Conservation (phyloP, 1,140 invertebrate genomes). For the Apis laboriosa region DNA sequence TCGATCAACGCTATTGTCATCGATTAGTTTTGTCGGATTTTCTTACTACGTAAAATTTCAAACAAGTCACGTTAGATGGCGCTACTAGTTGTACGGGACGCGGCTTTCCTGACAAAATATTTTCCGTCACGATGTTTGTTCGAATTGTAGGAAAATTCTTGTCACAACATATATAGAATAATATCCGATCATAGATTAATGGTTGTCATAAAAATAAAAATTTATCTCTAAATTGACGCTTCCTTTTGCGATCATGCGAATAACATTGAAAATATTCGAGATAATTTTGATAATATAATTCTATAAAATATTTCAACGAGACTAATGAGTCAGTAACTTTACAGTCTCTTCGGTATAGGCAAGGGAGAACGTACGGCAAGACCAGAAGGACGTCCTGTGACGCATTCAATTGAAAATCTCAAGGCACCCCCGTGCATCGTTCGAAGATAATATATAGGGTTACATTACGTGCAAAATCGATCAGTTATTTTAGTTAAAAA, state of each 20-base stretch:
- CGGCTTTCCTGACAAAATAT: slow-evolving; percentile 53
- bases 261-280: background rate
- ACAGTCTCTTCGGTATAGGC: slow-evolving; percentile 42
- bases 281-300: slow-evolving; percentile 33
- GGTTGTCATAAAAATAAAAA: slow-evolving; percentile 53
- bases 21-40: background rate
- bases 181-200: background rate
- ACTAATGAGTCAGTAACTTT: slow-evolving; percentile 55
- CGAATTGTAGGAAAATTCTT: slow-evolving; percentile 53
- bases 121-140: slow-evolving; percentile 61
- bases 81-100: slow-evolving; percentile 2
- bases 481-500: slow-evolving; percentile 57
- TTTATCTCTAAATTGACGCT: slow-evolving; percentile 61
- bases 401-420: slow-evolving; percentile 79
- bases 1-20: slow-evolving; percentile 19
- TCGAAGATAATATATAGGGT: slow-evolving; percentile 67
- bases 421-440: slow-evolving; percentile 74
- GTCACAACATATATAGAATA: slow-evolving; percentile 49
- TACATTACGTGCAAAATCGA: slow-evolving; percentile 67
- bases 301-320: slow-evolving; percentile 55
- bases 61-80: slow-evolving; percentile 30
- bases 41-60: slow-evolving; percentile 45
- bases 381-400: slow-evolving; percentile 77
- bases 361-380: slow-evolving; percentile 71
- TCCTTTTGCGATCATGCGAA: too few relatives aligned